Percentiles rank a stretch among this genome's conserved stretches.
Conservation (phyloP, 1,140 invertebrate species). For the Araneus ventricosus region DNA sequence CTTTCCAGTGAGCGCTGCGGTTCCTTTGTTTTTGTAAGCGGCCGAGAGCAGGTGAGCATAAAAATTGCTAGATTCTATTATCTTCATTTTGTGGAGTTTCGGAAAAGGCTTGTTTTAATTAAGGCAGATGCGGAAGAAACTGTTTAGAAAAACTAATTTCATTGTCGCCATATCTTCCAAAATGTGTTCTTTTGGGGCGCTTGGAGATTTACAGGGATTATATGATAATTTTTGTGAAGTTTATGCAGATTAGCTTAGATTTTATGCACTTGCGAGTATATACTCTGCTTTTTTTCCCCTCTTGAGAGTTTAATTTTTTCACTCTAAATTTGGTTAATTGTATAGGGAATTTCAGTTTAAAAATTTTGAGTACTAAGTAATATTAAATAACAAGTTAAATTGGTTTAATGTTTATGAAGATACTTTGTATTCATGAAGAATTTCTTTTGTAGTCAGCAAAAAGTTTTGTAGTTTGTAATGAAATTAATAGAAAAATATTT, state of each 20-base stretch:
- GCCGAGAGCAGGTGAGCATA: not conserved
- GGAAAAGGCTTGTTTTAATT: constrained; percentile 24
- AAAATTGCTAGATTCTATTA: constrained; percentile 40
- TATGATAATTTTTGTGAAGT: constrained; percentile 38
- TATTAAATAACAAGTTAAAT: too few species aligned
- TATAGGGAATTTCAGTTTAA: too few species aligned
- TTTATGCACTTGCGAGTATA: not conserved
- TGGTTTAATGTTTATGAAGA: too few species aligned
- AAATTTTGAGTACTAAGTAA: too few species aligned
- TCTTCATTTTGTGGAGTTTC: not conserved
- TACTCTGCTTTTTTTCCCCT: not conserved
- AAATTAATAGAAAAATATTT: too few species aligned
- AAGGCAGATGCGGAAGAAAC: not conserved
- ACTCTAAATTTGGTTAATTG: too few species aligned
- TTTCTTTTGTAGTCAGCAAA: too few species aligned
- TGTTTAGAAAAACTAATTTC: constrained; percentile 27
- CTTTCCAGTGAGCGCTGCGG: not conserved
- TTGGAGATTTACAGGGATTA: constrained; percentile 42
- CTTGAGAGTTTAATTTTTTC: not conserved
- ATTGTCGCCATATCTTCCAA: constrained; percentile 15
- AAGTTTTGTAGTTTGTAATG: too few species aligned
- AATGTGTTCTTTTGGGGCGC: not conserved
- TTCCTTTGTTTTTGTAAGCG: not conserved
- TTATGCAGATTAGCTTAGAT: constrained; percentile 8
- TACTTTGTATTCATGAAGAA: too few species aligned